Base-by-base conservation (phyloP, 2,113 vertebrate genomes). In the Nibea coibor region DNA sequence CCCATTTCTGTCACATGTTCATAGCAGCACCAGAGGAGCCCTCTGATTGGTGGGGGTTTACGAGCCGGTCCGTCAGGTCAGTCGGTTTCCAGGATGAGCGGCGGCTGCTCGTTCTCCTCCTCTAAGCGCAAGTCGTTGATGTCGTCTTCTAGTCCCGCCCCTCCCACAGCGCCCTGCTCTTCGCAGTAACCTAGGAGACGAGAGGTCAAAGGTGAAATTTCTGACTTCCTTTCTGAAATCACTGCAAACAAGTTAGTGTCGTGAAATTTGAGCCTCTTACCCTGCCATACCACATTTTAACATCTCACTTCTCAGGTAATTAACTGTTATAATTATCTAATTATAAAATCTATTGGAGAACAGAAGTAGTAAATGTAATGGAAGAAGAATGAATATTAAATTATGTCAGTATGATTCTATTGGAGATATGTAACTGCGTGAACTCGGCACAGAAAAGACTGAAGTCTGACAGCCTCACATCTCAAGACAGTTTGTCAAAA, bases 21-120 rank as follows among this genome's bases (percentile, higher is more conserved):
- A 92, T 95, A 97, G 97, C 97, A 97, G 97, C 96, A 94, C 90
- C 92, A 88, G 93, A 96, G 94, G 91, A 89, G 94, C 93, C 88
- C 88, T 94, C 93, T 93, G 93, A 82, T 68, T 85, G 91, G 86
- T 93, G 87, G 91, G 93, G 93, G 35, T 39, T 39, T 92, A 58
- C 91, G 35, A 72, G 93, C 88, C 88, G 89, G 35, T 94, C 86
- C 83, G 62, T 47, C 39, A 31, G 50, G 85, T 95, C 93, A 99
- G 93, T 99, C 98, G 0, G 98, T 99, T 91, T 97, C 96, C 11
- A 99, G 97, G 87, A 99, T 97, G 95, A 99, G 97, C 1, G 98
- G 98, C n/a, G 98, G 98, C 64, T 98, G 97, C 87, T 99, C 98
- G 6, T 97, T 97, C 91, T 99, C 98, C 15, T 99, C 98, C 0